Evolutionary conservation across 2,888 invertebrate species (phyloP).

Genomic region (Venustoraphidia nigricollis): DNA sequence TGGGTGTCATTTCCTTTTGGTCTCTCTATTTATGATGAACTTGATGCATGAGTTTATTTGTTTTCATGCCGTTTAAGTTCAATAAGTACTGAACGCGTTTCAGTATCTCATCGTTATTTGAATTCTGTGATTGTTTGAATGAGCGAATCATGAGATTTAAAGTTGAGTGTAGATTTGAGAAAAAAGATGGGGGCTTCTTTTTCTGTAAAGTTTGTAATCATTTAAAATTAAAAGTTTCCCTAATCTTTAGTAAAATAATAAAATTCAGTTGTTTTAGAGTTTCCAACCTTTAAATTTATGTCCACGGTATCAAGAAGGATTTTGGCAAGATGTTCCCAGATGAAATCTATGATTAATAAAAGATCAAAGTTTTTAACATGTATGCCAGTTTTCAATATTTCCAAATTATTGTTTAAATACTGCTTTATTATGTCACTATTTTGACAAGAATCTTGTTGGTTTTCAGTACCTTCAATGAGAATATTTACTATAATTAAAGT

Average conservation of each 20-base stretch:
- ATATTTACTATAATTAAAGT: constrained; percentile 60
- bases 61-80: constrained; percentile 76
- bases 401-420: constrained; percentile 80
- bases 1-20: constrained; percentile 43
- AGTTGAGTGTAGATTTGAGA: constrained; percentile 76
- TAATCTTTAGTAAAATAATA: too few species aligned
- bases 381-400: constrained; percentile 67
- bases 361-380: constrained; percentile 83
- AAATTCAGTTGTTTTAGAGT: too few species aligned
- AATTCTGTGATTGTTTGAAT: constrained; percentile 60
- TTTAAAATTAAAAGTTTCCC: too few species aligned
- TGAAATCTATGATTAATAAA: constrained; percentile 51
- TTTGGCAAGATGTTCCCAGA: constrained; percentile 73
- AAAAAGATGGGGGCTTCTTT: constrained; percentile 82
- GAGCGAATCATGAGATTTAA: constrained; percentile 73
- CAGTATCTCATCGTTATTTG: constrained; percentile 43
- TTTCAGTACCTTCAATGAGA: constrained; percentile 67
- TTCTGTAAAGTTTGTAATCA: constrained; percentile 38
- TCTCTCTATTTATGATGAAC: constrained; percentile 41
- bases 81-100: constrained; percentile 54
- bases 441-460: constrained; percentile 61
- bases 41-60: constrained; percentile 73
- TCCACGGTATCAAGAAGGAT: constrained; percentile 64
- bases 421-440: constrained; percentile 78
- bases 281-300: constrained; percentile 54